Percentiles rank a stretch among this genome's conserved stretches.
Evolutionary conservation across 1,140 invertebrate genomes (phyloP).

Genomic region (Drosophila parvula): DNA sequence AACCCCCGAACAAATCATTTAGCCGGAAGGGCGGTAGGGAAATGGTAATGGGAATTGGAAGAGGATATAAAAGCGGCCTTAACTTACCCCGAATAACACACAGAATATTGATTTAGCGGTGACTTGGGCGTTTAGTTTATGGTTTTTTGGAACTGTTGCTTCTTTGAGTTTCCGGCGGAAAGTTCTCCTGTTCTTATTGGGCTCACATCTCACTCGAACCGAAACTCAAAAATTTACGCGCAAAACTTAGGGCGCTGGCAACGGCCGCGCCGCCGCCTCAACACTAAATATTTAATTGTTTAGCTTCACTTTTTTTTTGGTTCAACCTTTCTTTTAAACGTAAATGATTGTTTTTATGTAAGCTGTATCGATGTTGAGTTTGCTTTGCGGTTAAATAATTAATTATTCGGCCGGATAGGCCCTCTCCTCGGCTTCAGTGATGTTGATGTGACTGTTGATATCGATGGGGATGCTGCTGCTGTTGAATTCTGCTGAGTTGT

Average conservation of each 20-base stretch:
- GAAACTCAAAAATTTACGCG: not conserved
- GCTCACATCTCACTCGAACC: slow-evolving; percentile 29
- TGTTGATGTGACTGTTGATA: slow-evolving; percentile 17
- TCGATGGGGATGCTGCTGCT: slow-evolving; percentile 20
- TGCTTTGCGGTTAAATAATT: slow-evolving; percentile 31
- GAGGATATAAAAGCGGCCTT: not conserved
- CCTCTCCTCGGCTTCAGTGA: slow-evolving; percentile 29
- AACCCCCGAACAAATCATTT: slow-evolving; percentile 24
- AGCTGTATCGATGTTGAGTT: slow-evolving; percentile 22
- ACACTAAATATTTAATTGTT: slow-evolving; percentile 17
- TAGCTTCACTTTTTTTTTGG: not conserved
- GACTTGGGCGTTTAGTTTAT: slow-evolving; percentile 39
- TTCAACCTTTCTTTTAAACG: not conserved
- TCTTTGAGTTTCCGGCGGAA: slow-evolving; percentile 23
- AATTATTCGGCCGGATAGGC: slow-evolving; percentile 34
- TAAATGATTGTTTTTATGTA: slow-evolving; percentile 26
- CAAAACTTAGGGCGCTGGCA: slow-evolving; percentile 14
- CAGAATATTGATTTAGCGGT: slow-evolving; percentile 46
- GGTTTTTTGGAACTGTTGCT: slow-evolving; percentile 45
- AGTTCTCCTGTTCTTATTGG: slow-evolving; percentile 8
- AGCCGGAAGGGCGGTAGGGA: slow-evolving; percentile 1
- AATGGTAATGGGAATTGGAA: slow-evolving; percentile 11
- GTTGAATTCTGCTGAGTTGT: slow-evolving; percentile 46
- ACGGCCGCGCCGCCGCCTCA: slow-evolving; percentile 27
- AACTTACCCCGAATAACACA: slow-evolving; percentile 48